phyloP scores from a whole-genome alignment of 2,888 invertebrate species.

The Endomychus coccineus region DNA sequence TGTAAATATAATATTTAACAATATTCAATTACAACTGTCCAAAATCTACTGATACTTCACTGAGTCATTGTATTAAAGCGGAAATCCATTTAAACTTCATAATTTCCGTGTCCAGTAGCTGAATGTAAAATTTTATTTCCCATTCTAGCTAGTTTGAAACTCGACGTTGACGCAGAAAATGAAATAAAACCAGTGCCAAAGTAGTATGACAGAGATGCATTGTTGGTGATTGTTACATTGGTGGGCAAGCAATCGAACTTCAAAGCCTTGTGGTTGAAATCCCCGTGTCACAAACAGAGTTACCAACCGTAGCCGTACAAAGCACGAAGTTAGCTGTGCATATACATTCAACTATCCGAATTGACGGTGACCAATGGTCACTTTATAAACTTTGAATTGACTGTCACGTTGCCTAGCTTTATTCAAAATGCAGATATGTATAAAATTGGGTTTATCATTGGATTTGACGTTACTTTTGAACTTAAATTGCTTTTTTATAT shows the following conservation, averaged over 20 bases:
- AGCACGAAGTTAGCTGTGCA: slow-evolving; percentile 37
- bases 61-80: too few relatives aligned
- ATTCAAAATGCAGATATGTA: slow-evolving; percentile 29
- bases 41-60: too few relatives aligned
- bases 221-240: too few relatives aligned
- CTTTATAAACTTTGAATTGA: slow-evolving; percentile 42
- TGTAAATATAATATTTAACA: too few relatives aligned
- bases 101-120: too few relatives aligned
- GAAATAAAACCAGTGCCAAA: not conserved
- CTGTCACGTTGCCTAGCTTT: slow-evolving; percentile 33
- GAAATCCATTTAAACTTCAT: too few relatives aligned
- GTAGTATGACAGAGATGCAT: too few relatives aligned
- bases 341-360: slow-evolving; percentile 39
- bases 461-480: slow-evolving; percentile 21
- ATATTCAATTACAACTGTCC: too few relatives aligned
- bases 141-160: too few relatives aligned
- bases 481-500: slow-evolving; percentile 9
- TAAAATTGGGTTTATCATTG: slow-evolving; percentile 33
- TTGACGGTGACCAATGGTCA: slow-evolving; percentile 38
- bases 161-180: too few relatives aligned
- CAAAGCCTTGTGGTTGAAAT: slow-evolving; percentile 36
- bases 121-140: too few relatives aligned
- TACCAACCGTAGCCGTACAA: slow-evolving; percentile 35
- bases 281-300: slow-evolving; percentile 36
- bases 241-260: too few relatives aligned